Percentiles rank a stretch among this genome's conserved stretches.
Evolutionary conservation across 1,140 invertebrate species (phyloP).

Genomic region (Apis florea): DNA sequence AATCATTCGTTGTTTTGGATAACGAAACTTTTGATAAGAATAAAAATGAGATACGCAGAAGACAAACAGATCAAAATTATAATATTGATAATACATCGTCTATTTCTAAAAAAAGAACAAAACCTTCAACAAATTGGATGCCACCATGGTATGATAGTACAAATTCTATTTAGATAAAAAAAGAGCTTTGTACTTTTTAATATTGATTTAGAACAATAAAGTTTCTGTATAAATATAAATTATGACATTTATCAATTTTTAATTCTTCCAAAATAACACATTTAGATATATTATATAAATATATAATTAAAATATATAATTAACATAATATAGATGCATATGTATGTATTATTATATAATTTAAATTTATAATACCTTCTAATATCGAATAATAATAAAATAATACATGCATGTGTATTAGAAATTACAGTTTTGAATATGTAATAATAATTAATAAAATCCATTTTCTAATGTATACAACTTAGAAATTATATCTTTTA

Average conservation of each 20-base stretch:
- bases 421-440: no score
- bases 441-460: no score
- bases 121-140: constrained; percentile 77
- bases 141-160: constrained; percentile 78
- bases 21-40: constrained; percentile 46
- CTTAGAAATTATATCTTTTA: no score
- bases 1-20: constrained; percentile 76
- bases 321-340: not conserved
- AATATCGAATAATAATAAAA: no score
- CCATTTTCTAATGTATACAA: no score
- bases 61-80: constrained; percentile 56
- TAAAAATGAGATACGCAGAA: constrained; percentile 50
- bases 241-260: constrained; percentile 9
- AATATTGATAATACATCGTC: constrained; percentile 49
- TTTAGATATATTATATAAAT: not conserved
- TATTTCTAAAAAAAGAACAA: constrained; percentile 42
- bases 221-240: constrained; percentile 4
- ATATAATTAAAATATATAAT: not conserved
- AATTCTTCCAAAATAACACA: not conserved
- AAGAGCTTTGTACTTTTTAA: constrained; percentile 16
- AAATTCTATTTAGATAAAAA: constrained; percentile 68
- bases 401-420: no score
- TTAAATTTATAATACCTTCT: no score
- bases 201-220: constrained; percentile 18
- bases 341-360: no score